These are phyloP conservation scores for Anastatus disparis DNA, from an alignment of 1,140 invertebrate species.

Conservation along the genomic window DNA sequence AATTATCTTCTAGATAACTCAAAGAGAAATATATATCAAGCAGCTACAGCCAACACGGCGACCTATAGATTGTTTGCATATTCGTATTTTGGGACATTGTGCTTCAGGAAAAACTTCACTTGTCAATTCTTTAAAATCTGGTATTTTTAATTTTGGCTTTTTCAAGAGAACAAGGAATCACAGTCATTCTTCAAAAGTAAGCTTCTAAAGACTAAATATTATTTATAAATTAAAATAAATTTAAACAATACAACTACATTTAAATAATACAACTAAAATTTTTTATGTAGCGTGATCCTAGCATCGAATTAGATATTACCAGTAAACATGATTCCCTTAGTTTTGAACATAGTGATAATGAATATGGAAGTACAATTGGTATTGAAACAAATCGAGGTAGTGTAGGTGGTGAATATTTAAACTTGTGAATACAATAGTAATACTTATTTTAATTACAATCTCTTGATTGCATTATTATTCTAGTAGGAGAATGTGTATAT, in stretches of 20 bases:
- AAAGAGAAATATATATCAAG: slow-evolving; percentile 74
- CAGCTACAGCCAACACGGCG: slow-evolving; percentile 76
- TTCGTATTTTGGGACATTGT: slow-evolving; percentile 82
- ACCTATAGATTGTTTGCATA: slow-evolving; percentile 76
- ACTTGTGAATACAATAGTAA: too few relatives aligned
- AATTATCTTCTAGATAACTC: slow-evolving; percentile 51
- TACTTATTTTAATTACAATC: too few relatives aligned
- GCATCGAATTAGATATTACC: slow-evolving; percentile 73
- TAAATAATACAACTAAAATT: too few relatives aligned
- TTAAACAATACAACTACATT: too few relatives aligned
- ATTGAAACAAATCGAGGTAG: slow-evolving; percentile 63
- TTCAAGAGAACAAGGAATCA: slow-evolving; percentile 70
- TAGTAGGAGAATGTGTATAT: slow-evolving; percentile 67
- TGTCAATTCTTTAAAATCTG: slow-evolving; percentile 77
- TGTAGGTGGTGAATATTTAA: slow-evolving; percentile 59
- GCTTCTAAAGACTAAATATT: neutral
- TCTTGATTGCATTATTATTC: too few relatives aligned
- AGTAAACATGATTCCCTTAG: slow-evolving; percentile 72
- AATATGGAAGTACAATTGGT: slow-evolving; percentile 64
- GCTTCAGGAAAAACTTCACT: slow-evolving; percentile 82
- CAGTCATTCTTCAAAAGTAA: slow-evolving; percentile 60
- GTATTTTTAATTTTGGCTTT: slow-evolving; percentile 73
- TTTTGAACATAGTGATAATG: slow-evolving; percentile 70
- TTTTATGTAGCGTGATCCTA: slow-evolving; percentile 58
- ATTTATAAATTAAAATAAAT: too few relatives aligned